phyloP scores from a whole-genome alignment of 2,113 vertebrate genomes.

The Rhodinocichla rosea region DNA sequence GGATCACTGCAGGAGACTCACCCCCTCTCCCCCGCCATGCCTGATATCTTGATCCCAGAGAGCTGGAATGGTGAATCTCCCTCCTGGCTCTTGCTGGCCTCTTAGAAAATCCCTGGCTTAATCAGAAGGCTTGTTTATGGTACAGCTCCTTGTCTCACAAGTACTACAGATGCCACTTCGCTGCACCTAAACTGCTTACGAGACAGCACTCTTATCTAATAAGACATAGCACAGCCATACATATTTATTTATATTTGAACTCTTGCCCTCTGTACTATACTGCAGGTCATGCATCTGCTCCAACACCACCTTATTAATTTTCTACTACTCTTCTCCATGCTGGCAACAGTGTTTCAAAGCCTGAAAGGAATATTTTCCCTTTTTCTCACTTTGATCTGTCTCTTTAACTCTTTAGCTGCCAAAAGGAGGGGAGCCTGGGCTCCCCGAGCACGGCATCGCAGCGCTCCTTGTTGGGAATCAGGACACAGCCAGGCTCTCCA shows the following conservation, averaged over 20 bases:
- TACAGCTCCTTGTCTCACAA: slow-evolving; percentile 44
- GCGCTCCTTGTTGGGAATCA: not conserved
- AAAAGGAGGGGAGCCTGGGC: not conserved
- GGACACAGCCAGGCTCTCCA: slow-evolving; percentile 27
- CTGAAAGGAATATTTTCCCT: slow-evolving; percentile 52
- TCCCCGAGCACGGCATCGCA: rapidly evolving
- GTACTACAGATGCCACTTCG: slow-evolving; percentile 62
- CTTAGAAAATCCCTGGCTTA: slow-evolving; percentile 44
- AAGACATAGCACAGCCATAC: slow-evolving; percentile 68
- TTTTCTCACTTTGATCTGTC: slow-evolving; percentile 24
- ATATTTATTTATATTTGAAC: slow-evolving; percentile 75
- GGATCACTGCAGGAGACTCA: not conserved
- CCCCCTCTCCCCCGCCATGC: rapidly evolving
- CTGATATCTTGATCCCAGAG: not conserved
- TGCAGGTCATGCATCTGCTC: slow-evolving; percentile 66
- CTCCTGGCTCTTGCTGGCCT: not conserved
- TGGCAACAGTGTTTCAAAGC: slow-evolving; percentile 20
- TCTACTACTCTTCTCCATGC: slow-evolving; percentile 54
- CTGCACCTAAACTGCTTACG: slow-evolving; percentile 67
- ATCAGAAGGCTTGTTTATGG: slow-evolving; percentile 56
- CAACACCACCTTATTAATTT: slow-evolving; percentile 71
- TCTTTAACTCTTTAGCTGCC: slow-evolving; percentile 56
- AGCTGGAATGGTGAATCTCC: not conserved
- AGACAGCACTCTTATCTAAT: slow-evolving; percentile 70
- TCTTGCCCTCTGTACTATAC: slow-evolving; percentile 65